These are phyloP conservation scores for Oscheius sp. DNA, from an alignment of 2,888 invertebrate species.

Conservation along the genomic window DNA sequence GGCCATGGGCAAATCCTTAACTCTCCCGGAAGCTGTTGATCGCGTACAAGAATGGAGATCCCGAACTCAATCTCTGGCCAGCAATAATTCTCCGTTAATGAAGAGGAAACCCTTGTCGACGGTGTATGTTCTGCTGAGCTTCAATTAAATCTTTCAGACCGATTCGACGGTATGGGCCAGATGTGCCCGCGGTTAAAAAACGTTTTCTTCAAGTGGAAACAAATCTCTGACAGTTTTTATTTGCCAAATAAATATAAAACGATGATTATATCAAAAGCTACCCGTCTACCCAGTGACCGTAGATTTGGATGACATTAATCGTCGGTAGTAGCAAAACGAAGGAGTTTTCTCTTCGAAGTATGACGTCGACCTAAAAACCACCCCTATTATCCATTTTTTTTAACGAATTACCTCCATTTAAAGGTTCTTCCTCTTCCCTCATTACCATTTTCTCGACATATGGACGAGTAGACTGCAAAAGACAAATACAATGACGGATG, in stretches of 20 bases:
- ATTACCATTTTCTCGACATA: conserved; percentile 11
- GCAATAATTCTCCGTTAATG: conserved; percentile 43
- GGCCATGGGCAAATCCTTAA: conserved; percentile 66
- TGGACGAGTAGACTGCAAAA: background rate
- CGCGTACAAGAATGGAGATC: conserved; percentile 65
- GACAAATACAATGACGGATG: no score
- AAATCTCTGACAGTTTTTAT: conserved; percentile 14
- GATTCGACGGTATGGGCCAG: conserved; percentile 7
- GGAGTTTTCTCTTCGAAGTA: conserved; percentile 52
- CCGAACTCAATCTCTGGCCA: conserved; percentile 49
- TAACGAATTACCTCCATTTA: conserved; percentile 9
- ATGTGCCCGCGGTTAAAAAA: background rate
- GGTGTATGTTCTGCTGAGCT: background rate
- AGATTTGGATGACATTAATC: background rate
- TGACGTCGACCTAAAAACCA: conserved; percentile 42
- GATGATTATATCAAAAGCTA: background rate
- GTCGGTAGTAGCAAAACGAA: conserved; percentile 50
- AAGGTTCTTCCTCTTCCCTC: conserved; percentile 18
- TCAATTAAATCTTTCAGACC: conserved; percentile 11
- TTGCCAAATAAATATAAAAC: conserved; percentile 22
- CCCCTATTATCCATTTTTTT: background rate
- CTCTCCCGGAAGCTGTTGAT: conserved; percentile 64
- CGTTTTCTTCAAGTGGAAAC: conserved; percentile 27
- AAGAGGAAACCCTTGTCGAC: conserved; percentile 28
- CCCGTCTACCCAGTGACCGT: conserved; percentile 9